Evolutionary conservation across 2,888 invertebrate genomes (phyloP).

Genomic region (Liopterus haemorrhoidalis): DNA sequence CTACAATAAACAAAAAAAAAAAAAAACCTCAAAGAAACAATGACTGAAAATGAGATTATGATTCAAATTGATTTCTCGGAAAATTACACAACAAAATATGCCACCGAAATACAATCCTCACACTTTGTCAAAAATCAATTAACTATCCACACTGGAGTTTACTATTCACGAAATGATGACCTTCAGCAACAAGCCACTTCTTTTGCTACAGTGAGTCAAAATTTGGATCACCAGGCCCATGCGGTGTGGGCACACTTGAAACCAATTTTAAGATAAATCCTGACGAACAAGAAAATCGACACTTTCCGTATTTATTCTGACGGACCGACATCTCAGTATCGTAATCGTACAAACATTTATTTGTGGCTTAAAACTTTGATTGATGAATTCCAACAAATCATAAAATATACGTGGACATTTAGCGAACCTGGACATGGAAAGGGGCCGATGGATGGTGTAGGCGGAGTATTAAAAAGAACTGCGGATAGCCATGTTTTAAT

Average conservation of each 20-base stretch:
- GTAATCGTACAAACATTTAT: slow-evolving; percentile 28
- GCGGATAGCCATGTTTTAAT: slow-evolving; percentile 27
- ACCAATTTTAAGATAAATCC: slow-evolving; percentile 26
- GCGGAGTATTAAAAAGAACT: slow-evolving; percentile 19
- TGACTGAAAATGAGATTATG: slow-evolving; percentile 23
- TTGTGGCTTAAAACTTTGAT: slow-evolving; percentile 29
- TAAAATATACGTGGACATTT: slow-evolving; percentile 26
- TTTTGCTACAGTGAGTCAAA: slow-evolving; percentile 30
- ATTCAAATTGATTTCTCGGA: slow-evolving; percentile 27
- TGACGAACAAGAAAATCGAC: slow-evolving; percentile 25
- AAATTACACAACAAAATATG: slow-evolving; percentile 25
- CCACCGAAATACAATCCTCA: slow-evolving; percentile 23
- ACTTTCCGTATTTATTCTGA: slow-evolving; percentile 29
- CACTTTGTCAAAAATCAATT: slow-evolving; percentile 23
- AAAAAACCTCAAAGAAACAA: slow-evolving; percentile 2
- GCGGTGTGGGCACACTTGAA: slow-evolving; percentile 31
- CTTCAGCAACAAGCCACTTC: slow-evolving; percentile 23
- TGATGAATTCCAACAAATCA: slow-evolving; percentile 27
- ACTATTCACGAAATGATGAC: slow-evolving; percentile 23
- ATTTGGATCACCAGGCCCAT: slow-evolving; percentile 30
- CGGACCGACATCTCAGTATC: slow-evolving; percentile 29
- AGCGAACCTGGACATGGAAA: slow-evolving; percentile 27
- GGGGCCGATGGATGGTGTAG: slow-evolving; percentile 21
- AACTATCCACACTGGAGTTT: slow-evolving; percentile 21
- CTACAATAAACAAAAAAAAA: slow-evolving; percentile 24